These are phyloP conservation scores for Scolopax rusticola DNA, from an alignment of 2,797 vertebrate species.

Conservation along the genomic window DNA sequence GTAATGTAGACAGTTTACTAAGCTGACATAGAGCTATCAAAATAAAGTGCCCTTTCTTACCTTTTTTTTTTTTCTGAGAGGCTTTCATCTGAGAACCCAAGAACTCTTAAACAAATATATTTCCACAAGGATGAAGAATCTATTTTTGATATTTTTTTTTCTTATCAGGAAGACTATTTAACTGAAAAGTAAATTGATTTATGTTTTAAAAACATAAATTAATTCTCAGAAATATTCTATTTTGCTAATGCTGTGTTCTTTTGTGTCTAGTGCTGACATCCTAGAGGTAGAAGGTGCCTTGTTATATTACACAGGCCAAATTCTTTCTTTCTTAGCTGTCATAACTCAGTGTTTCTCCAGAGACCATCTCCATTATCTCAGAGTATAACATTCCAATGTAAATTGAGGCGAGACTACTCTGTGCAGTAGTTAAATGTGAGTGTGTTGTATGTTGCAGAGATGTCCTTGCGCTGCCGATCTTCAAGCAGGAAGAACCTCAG, in stretches of 20 bases:
- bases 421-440: accelerated
- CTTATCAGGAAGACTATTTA: neutral
- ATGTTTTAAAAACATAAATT: neutral
- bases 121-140: neutral
- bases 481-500: slow-evolving; percentile 88
- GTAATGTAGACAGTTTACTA: neutral
- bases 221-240: neutral
- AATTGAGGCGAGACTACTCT: neutral
- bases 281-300: neutral
- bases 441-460: slow-evolving; percentile 78
- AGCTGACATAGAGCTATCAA: neutral
- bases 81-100: neutral
- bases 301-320: neutral
- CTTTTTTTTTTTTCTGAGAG: neutral
- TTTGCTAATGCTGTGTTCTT: neutral
- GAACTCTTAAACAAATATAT: neutral
- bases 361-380: neutral
- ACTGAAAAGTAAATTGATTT: neutral
- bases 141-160: neutral
- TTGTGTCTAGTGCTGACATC: neutral
- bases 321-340: neutral
- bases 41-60: neutral
- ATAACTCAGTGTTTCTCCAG: neutral
- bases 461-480: slow-evolving; percentile 87
- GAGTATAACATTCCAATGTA: neutral